phyloP scores from a whole-genome alignment of 2,113 vertebrate genomes.

The Alouatta palliata region DNA sequence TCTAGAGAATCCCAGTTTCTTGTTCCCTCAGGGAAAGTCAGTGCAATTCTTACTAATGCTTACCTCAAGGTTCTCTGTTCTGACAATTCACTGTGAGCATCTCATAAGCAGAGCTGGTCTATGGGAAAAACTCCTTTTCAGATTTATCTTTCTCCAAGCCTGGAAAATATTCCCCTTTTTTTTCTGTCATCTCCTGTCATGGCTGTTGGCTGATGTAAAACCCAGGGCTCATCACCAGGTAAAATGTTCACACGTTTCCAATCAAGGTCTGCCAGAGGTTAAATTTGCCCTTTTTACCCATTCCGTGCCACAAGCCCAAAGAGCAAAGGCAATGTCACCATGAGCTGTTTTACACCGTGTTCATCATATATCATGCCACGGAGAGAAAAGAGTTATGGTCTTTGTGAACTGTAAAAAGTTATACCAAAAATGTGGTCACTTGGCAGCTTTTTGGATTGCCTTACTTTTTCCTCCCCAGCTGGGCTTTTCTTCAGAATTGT shows the following conservation, averaged over 20 bases:
- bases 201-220: not conserved
- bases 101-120: not conserved
- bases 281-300: not conserved
- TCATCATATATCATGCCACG: not conserved
- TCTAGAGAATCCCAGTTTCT: not conserved
- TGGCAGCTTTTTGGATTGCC: not conserved
- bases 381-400: not conserved
- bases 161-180: not conserved
- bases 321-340: not conserved
- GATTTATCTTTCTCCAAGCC: not conserved
- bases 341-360: not conserved
- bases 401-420: not conserved
- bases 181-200: not conserved
- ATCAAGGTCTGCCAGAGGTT: not conserved
- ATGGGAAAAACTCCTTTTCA: not conserved
- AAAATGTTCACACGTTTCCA: not conserved
- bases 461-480: not conserved
- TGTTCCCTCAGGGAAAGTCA: not conserved
- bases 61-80: not conserved
- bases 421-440: not conserved
- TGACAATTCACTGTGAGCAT: not conserved
- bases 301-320: not conserved
- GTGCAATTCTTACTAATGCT: not conserved
- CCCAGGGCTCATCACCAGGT: not conserved
- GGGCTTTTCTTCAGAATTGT: conserved; percentile 48